A percentile compares a stretch with the other conserved stretches of the same genome.
Conservation (phyloP, 2,888 invertebrate species). For the Hirtodrosophila trivittata region DNA sequence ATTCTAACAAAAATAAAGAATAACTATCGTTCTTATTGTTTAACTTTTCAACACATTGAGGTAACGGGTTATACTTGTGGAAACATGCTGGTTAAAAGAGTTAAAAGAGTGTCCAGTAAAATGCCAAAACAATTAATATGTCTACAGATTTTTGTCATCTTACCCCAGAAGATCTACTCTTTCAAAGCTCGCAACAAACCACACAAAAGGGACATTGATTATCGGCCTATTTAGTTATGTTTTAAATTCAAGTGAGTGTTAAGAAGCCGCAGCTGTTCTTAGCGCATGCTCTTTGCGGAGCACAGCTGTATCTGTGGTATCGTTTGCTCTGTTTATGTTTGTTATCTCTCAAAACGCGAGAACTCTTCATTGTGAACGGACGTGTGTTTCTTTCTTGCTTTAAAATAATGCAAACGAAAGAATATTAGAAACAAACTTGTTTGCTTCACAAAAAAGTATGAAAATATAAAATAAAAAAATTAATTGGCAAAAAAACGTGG, state of each 20-base stretch:
- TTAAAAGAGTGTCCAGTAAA: too few species aligned
- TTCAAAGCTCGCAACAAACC: too few species aligned
- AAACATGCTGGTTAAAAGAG: too few species aligned
- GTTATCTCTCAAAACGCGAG: constrained; percentile 69
- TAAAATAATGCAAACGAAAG: constrained; percentile 46
- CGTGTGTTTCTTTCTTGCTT: constrained; percentile 49
- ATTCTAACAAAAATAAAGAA: too few species aligned
- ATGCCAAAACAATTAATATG: too few species aligned
- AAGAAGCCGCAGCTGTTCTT: constrained; percentile 39
- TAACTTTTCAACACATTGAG: too few species aligned
- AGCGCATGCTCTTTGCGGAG: constrained; percentile 62
- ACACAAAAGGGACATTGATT: too few species aligned
- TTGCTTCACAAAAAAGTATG: constrained; percentile 13
- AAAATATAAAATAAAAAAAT: constrained; percentile 5
- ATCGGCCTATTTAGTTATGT: too few species aligned
- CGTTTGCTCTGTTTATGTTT: constrained; percentile 65
- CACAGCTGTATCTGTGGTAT: constrained; percentile 33
- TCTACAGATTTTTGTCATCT: too few species aligned
- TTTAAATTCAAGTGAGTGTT: constrained; percentile 13
- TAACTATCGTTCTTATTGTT: too few species aligned
- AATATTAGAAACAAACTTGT: constrained; percentile 69
- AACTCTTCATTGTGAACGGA: constrained; percentile 71
- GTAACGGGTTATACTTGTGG: too few species aligned
- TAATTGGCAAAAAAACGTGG: background rate
- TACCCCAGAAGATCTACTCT: too few species aligned